These are phyloP conservation scores for Epizoanthus scotinus DNA, from an alignment of 92 coral and sea anemone species.

Conservation along the genomic window DNA sequence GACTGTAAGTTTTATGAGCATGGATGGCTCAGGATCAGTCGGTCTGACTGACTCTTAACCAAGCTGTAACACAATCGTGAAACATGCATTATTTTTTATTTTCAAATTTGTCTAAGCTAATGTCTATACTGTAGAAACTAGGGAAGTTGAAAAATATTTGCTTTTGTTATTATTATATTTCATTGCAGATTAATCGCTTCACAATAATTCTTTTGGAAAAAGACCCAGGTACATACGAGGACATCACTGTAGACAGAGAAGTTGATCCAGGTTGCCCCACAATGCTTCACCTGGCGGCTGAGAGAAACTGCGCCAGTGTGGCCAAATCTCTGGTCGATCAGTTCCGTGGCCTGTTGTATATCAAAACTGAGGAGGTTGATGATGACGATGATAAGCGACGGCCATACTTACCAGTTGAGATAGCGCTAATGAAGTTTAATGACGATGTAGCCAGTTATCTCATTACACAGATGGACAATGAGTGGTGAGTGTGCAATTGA, in stretches of 20 bases:
- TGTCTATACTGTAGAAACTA: no score
- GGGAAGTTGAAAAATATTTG: neutral
- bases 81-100: no score
- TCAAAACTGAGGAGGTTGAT: conserved; percentile 66
- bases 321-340: conserved; percentile 76
- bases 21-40: no score
- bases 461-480: conserved; percentile 89
- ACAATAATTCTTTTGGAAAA: conserved; percentile 77
- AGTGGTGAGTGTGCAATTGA: conserved; percentile 75
- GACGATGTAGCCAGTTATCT: conserved; percentile 93
- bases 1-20: no score
- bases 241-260: conserved; percentile 77
- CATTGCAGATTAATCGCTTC: conserved; percentile 82
- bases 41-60: no score
- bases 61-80: no score
- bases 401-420: conserved; percentile 76
- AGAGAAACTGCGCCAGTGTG: conserved; percentile 78
- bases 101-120: no score
- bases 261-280: conserved; percentile 74
- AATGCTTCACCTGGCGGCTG: conserved; percentile 85
- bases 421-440: conserved; percentile 56
- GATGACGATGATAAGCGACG: conserved; percentile 24
- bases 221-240: conserved; percentile 69
- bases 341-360: conserved; percentile 73
- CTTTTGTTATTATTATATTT: neutral